phyloP scores from a whole-genome alignment of 2,797 vertebrate genomes.

The Enteromius afrohamiltoni region DNA sequence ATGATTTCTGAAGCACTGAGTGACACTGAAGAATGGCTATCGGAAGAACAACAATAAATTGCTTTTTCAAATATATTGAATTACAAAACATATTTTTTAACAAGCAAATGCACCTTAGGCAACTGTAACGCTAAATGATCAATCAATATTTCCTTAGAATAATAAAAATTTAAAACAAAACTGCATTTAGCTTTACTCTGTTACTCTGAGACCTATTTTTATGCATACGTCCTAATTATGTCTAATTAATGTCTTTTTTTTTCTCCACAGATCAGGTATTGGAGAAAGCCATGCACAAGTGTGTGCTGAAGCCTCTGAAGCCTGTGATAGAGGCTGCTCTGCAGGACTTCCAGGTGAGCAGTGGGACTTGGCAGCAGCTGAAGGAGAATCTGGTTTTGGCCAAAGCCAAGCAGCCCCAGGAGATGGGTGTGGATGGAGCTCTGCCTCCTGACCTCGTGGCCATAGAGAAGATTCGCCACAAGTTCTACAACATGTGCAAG shows the following conservation, averaged over 20 bases:
- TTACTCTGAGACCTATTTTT: neutral
- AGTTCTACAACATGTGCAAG: conserved; percentile 93
- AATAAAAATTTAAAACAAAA: too few species aligned
- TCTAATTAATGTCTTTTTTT: neutral
- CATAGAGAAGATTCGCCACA: conserved; percentile 93
- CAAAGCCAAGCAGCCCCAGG: conserved; percentile 86
- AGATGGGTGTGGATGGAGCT: conserved; percentile 90
- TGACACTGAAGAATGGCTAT: neutral
- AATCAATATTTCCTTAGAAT: too few species aligned
- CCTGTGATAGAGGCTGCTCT: conserved; percentile 85
- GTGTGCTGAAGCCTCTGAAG: conserved; percentile 94
- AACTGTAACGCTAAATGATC: neutral
- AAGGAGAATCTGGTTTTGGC: conserved; percentile 92
- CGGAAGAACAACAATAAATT: neutral
- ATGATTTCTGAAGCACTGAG: neutral
- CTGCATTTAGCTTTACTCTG: neutral
- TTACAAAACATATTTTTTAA: neutral
- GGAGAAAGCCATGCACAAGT: conserved; percentile 99
- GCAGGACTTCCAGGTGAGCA: conserved; percentile 87
- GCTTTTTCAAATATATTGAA: neutral
- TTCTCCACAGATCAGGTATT: conserved; percentile 86
- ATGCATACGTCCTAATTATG: neutral
- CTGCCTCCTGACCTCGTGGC: conserved; percentile 89
- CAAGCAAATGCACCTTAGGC: neutral
- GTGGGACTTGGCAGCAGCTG: conserved; percentile 89